Conservation (phyloP, 2,113 vertebrate species). For the Heterotis niloticus region DNA sequence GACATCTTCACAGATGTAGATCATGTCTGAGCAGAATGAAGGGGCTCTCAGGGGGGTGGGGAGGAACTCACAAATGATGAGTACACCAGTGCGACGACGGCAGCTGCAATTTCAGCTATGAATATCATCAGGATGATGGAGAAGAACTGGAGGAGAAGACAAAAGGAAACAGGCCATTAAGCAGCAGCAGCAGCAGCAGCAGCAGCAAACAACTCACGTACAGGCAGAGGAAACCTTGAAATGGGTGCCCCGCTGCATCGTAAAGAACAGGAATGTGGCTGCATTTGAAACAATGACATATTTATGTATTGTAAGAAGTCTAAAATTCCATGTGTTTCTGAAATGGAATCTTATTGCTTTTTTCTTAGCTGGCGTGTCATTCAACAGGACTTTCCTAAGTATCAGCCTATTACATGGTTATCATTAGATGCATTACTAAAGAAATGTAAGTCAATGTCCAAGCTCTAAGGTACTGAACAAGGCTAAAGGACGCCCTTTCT, state of each 20-base stretch:
- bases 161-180: not conserved
- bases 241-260: too few species aligned
- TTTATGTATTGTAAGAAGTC: too few species aligned
- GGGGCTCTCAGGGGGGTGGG: conserved; percentile 21
- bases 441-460: too few species aligned
- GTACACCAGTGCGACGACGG: conserved; percentile 75
- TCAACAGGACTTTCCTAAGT: too few species aligned
- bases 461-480: too few species aligned
- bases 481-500: not conserved
- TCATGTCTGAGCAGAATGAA: conserved; percentile 6
- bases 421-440: too few species aligned
- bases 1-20: too few species aligned
- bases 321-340: too few species aligned
- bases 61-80: conserved; percentile 72
- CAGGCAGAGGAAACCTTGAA: too few species aligned
- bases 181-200: not conserved
- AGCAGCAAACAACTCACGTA: not conserved
- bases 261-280: not conserved
- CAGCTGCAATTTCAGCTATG: conserved; percentile 77
- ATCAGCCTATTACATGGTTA: too few species aligned
- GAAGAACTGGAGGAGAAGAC: conserved; percentile 74
- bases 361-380: too few species aligned
- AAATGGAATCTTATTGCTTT: too few species aligned
- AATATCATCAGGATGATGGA: conserved; percentile 82
- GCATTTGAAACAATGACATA: not conserved